These are phyloP conservation scores for Chelonus formosanus DNA, from an alignment of 2,888 invertebrate genomes.

Conservation along the genomic window DNA sequence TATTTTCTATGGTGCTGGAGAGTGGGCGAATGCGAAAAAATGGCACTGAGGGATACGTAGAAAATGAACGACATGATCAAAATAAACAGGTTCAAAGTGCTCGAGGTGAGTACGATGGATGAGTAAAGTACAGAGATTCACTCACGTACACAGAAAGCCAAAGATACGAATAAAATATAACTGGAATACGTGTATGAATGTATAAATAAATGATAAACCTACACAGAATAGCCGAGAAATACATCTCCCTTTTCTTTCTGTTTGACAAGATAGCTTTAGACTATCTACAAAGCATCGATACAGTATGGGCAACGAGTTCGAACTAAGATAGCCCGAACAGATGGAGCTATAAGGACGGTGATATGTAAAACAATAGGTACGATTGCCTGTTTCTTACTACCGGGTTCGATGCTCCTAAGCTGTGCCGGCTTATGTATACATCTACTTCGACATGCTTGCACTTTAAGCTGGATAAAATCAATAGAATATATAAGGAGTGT, in stretches of 20 bases:
- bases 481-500: not conserved
- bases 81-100: slow-evolving; percentile 25
- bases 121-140: too few species aligned
- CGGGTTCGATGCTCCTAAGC: slow-evolving; percentile 51
- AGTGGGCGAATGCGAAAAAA: slow-evolving; percentile 14
- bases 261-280: not conserved
- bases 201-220: too few species aligned
- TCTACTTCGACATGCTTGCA: not conserved
- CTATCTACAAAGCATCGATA: slow-evolving; percentile 39
- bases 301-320: slow-evolving; percentile 21
- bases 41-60: not conserved
- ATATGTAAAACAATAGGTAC: slow-evolving; percentile 53
- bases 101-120: too few species aligned
- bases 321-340: slow-evolving; percentile 12
- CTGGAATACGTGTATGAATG: too few species aligned
- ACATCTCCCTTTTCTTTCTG: slow-evolving; percentile 27
- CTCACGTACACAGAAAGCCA: too few species aligned
- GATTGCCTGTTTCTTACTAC: slow-evolving; percentile 51
- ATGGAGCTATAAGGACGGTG: slow-evolving; percentile 45
- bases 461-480: slow-evolving; percentile 5
- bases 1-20: slow-evolving; percentile 42
- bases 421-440: not conserved
- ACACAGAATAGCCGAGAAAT: slow-evolving; percentile 7
- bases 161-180: too few species aligned
- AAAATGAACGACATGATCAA: slow-evolving; percentile 13